Percentiles rank a stretch among this genome's conserved stretches.
Conservation (phyloP, 2,888 invertebrate species). For the Petrophora chlorosata region DNA sequence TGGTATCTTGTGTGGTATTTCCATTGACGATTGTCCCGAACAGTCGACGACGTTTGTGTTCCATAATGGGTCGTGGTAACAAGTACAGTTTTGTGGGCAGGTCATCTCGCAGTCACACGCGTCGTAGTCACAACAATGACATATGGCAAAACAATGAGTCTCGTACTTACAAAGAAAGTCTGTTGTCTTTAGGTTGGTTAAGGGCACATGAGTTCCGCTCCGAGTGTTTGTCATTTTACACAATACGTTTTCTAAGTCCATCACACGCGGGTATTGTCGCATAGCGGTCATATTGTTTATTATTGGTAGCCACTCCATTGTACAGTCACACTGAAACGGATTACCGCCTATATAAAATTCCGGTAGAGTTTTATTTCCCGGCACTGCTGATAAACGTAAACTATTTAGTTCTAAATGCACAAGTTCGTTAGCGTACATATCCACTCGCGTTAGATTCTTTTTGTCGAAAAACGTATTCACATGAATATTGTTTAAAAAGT, state of each 20-base stretch:
- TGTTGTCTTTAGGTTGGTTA: constrained; percentile 89
- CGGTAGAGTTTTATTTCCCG: constrained; percentile 89
- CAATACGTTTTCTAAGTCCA: constrained; percentile 94
- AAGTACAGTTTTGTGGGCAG: constrained; percentile 96
- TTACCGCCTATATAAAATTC: constrained; percentile 96
- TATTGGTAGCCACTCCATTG: constrained; percentile 97
- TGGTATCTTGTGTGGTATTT: constrained; percentile 93
- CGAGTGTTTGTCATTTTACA: constrained; percentile 94
- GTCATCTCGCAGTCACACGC: constrained; percentile 99
- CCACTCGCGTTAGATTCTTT: constrained; percentile 92
- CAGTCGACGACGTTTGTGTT: constrained; percentile 96
- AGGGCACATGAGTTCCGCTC: constrained; percentile 90
- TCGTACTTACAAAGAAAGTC: constrained; percentile 97
- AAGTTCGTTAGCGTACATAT: constrained; percentile 94
- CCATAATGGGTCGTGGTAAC: constrained; percentile 97
- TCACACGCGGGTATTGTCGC: constrained; percentile 93
- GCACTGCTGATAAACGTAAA: constrained; percentile 89
- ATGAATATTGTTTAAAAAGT: constrained; percentile 91
- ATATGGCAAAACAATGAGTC: constrained; percentile 96
- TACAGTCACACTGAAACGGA: constrained; percentile 97
- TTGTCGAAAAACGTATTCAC: constrained; percentile 95
- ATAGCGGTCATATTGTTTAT: constrained; percentile 93
- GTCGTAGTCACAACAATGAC: constrained; percentile 98
- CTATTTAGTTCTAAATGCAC: constrained; percentile 92
- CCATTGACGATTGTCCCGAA: constrained; percentile 89